Conservation (phyloP, 37 sponge, comb jelly and placozoan genomes). For the Dysidea cf. avara region DNA sequence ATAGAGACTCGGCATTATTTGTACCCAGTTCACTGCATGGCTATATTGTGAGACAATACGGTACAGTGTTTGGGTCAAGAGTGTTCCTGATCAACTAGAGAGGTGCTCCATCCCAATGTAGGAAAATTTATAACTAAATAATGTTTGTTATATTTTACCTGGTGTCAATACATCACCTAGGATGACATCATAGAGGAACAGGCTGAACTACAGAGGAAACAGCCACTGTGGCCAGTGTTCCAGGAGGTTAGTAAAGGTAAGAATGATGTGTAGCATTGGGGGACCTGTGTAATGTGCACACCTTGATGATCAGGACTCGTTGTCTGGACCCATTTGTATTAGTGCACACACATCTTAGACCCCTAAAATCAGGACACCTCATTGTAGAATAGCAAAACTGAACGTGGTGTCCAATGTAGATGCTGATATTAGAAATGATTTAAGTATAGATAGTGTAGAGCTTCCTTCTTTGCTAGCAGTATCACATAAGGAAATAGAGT, state of each 20-base stretch:
- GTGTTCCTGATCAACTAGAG: neutral
- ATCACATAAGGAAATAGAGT: too few species aligned
- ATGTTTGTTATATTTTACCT: neutral
- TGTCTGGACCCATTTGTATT: neutral
- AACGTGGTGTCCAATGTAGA: too few species aligned
- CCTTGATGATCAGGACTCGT: too few species aligned
- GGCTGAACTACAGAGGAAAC: slow-evolving; percentile 26
- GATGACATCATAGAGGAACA: slow-evolving; percentile 29
- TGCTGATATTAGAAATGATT: too few species aligned
- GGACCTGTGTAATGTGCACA: neutral
- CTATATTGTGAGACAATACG: neutral
- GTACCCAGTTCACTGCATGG: too few species aligned
- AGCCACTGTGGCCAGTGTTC: slow-evolving; percentile 32
- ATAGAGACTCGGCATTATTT: too few species aligned
- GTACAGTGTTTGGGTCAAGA: neutral
- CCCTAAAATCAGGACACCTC: too few species aligned
- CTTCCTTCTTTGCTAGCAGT: too few species aligned
- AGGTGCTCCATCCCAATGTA: neutral
- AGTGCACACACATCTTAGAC: neutral
- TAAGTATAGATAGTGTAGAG: too few species aligned
- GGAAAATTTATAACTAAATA: neutral
- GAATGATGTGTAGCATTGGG: neutral
- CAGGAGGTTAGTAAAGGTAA: slow-evolving; percentile 39
- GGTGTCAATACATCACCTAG: slow-evolving; percentile 18
- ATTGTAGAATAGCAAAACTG: too few species aligned